These are phyloP conservation scores for Morpho achilles DNA, from an alignment of 2,888 invertebrate genomes.

Conservation along the genomic window DNA sequence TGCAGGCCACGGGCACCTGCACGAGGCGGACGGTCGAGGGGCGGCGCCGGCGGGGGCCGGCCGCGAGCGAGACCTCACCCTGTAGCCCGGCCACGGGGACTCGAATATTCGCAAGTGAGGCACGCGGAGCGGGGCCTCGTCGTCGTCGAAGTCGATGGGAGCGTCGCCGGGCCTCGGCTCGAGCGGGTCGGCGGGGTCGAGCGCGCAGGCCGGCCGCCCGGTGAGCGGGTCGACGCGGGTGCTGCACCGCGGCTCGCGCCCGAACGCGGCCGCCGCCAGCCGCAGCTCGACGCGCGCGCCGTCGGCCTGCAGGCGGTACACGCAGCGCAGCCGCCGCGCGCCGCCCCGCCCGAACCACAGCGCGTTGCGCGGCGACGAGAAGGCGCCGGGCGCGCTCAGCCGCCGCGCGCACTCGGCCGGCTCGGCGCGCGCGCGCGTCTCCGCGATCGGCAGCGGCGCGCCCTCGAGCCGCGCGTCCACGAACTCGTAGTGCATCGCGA, in stretches of 20 bases:
- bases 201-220: conserved; percentile 73
- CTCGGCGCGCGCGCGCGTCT: conserved; percentile 46
- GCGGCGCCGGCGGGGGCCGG: too few relatives aligned
- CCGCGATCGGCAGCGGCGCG: conserved; percentile 73
- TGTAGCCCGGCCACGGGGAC: conserved; percentile 85
- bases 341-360: conserved; percentile 92
- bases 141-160: conserved; percentile 40
- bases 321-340: conserved; percentile 85
- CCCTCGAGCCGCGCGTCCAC: conserved; percentile 89
- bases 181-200: conserved; percentile 36
- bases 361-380: conserved; percentile 88
- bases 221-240: conserved; percentile 87
- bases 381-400: conserved; percentile 71
- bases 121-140: conserved; percentile 63
- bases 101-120: conserved; percentile 82
- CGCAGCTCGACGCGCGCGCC: conserved; percentile 82
- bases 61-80: conserved; percentile 38
- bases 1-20: conserved; percentile 84
- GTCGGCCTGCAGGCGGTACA: conserved; percentile 86
- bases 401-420: conserved; percentile 58
- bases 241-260: conserved; percentile 78
- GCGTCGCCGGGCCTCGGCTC: conserved; percentile 33
- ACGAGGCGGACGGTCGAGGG: too few relatives aligned
- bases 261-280: conserved; percentile 85
- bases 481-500: conserved; percentile 88